These are phyloP conservation scores for Hyppa rectilinea DNA, from an alignment of 2,888 invertebrate genomes.

Conservation along the genomic window DNA sequence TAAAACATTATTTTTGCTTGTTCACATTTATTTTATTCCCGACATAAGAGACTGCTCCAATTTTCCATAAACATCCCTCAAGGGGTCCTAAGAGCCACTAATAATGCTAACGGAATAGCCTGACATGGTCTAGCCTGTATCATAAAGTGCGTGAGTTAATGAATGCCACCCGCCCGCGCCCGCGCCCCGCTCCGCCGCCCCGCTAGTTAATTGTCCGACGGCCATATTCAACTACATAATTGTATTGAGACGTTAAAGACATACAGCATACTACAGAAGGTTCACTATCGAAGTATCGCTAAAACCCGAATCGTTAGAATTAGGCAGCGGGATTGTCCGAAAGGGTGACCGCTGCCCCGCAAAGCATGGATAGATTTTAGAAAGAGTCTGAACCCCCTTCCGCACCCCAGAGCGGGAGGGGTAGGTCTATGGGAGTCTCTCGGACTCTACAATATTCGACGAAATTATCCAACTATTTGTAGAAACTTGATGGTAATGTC, in stretches of 20 bases:
- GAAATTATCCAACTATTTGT: background rate
- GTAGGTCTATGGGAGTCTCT: no score
- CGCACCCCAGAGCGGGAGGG: no score
- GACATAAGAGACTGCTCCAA: background rate
- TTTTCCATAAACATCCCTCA: background rate
- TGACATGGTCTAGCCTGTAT: background rate
- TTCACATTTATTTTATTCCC: background rate
- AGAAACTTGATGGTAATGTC: background rate
- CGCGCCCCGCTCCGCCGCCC: background rate
- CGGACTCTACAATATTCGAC: no score
- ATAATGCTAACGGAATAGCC: background rate
- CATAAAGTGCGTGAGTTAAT: slow-evolving; percentile 33
- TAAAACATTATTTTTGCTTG: background rate
- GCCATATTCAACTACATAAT: slow-evolving; percentile 43
- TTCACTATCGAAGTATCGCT: background rate
- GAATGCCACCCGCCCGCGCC: background rate
- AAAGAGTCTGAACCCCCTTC: no score
- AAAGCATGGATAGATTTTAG: no score
- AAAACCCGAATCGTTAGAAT: background rate
- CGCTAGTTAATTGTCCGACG: slow-evolving; percentile 40
- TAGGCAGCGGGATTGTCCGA: no score
- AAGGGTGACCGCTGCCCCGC: no score
- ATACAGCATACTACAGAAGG: slow-evolving; percentile 17
- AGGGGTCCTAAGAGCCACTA: background rate
- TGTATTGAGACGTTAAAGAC: slow-evolving; percentile 37